Conservation (phyloP, 92 coral and sea anemone species). For the Heteractis magnifica region DNA sequence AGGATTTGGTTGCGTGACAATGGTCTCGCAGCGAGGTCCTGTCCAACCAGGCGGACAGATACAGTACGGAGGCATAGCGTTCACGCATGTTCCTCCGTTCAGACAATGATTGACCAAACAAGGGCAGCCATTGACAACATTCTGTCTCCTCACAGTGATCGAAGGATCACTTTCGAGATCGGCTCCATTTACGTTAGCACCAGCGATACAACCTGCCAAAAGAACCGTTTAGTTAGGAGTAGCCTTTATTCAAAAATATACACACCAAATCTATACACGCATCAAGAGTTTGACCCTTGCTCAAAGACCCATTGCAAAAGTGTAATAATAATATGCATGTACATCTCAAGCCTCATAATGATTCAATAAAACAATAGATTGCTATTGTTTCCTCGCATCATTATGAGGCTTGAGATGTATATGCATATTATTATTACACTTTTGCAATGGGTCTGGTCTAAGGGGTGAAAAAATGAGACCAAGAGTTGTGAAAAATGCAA, state of each 20-base stretch:
- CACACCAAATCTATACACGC: not conserved
- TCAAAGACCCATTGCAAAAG: too few species aligned
- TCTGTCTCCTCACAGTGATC: slow-evolving; percentile 69
- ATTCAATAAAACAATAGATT: too few species aligned
- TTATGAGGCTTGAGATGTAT: too few species aligned
- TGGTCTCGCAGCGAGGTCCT: slow-evolving; percentile 55
- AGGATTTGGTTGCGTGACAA: slow-evolving; percentile 49
- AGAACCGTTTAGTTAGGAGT: not conserved
- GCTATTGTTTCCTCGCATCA: too few species aligned
- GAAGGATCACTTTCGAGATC: slow-evolving; percentile 71
- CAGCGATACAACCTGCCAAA: slow-evolving; percentile 78
- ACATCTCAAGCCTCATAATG: too few species aligned
- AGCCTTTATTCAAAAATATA: not conserved
- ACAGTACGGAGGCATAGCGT: slow-evolving; percentile 80
- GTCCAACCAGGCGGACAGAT: slow-evolving; percentile 81
- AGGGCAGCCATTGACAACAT: slow-evolving; percentile 84
- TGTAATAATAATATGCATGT: too few species aligned
- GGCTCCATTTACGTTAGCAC: slow-evolving; percentile 74
- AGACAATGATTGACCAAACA: slow-evolving; percentile 62
- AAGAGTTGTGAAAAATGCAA: too few species aligned
- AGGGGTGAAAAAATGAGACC: too few species aligned
- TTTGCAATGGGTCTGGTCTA: too few species aligned
- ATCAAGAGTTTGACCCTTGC: too few species aligned
- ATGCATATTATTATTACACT: too few species aligned
- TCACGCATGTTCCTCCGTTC: slow-evolving; percentile 85